phyloP scores from a whole-genome alignment of 2,888 invertebrate species.

The Temnothorax unifasciatus region DNA sequence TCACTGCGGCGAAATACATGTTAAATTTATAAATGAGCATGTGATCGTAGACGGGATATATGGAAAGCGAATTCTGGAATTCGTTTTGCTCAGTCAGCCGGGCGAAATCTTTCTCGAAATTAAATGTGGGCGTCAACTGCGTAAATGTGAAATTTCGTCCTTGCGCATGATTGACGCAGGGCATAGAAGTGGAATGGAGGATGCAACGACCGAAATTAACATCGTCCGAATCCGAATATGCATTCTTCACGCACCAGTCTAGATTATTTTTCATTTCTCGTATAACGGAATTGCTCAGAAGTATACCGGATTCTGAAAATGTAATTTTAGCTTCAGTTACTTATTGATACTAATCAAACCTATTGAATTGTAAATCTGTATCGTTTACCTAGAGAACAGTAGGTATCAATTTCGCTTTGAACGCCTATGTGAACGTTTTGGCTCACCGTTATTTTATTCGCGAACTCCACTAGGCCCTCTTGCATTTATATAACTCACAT shows the following conservation, averaged over 20 bases:
- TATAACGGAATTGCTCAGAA: constrained; percentile 95
- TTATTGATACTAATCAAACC: not conserved
- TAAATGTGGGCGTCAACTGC: constrained; percentile 79
- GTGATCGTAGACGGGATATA: constrained; percentile 89
- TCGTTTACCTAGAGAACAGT: constrained; percentile 90
- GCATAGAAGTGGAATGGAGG: constrained; percentile 90
- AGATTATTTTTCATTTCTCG: constrained; percentile 92
- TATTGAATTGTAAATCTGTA: constrained; percentile 55
- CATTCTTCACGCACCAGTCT: constrained; percentile 96
- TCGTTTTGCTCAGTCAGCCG: constrained; percentile 84
- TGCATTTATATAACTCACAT: constrained; percentile 94
- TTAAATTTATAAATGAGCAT: constrained; percentile 91
- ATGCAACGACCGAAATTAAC: constrained; percentile 96
- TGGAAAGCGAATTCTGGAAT: constrained; percentile 89
- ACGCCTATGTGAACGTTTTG: constrained; percentile 95
- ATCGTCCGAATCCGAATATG: constrained; percentile 93
- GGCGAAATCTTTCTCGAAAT: constrained; percentile 85
- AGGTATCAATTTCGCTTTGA: constrained; percentile 88
- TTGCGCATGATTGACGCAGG: constrained; percentile 89
- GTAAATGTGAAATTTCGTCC: constrained; percentile 82
- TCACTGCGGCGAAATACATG: constrained; percentile 90
- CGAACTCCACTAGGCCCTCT: constrained; percentile 91
- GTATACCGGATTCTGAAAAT: constrained; percentile 93
- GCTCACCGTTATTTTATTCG: constrained; percentile 93
- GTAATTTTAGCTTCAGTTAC: constrained; percentile 16